Evolutionary conservation across 1,140 invertebrate species (phyloP), one percentile per base, ranked within the genome.

Genomic region (Nilaparvata lugens): DNA sequence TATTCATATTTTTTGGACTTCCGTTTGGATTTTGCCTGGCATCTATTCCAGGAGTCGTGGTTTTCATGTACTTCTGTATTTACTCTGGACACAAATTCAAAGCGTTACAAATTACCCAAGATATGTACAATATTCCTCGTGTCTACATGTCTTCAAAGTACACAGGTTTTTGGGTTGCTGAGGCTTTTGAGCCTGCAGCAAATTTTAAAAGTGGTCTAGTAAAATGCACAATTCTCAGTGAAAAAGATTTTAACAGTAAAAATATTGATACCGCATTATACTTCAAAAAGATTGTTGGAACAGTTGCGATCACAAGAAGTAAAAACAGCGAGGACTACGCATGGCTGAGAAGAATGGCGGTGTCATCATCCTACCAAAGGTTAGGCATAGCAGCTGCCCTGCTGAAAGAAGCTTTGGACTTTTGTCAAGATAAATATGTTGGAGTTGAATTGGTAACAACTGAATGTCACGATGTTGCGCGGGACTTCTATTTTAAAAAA

Each of bases 1-100:
- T 77, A 73, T 80, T 79, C 38, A 78, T 80, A 21, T 77, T 79
- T 56, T 71, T 80, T 58, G 78, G 77, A n/a, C 64, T 80, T 18
- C 77, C 77, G 5, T 71, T 80, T 4, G 72, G 71, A 0, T 64
- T 75, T 63, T 80, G 78, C 51, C 25, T 78, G 2, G 38, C 71
- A 3, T 71, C 76, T 0, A 69, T 81, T 52, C 79, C 79, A 0
- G 58, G 28, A 48, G 73, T 78, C 1, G 67, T 78, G 16, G 23
- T 72, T 18, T 21, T 75, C 3, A 74, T 74, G 21, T 81, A 80
- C 35, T 28, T 73, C 38, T 67, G 62, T 11, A 76, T 78, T 48
- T 79, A 74, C 62, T 11, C 68, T 19, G 69, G 67, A 14, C 78
- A 76, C 61, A 68, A 64, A 13, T 68, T 71, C 5, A 79, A 76